Conservation (phyloP, 2,113 vertebrate genomes). For the Onychorhynchus coronatus region DNA sequence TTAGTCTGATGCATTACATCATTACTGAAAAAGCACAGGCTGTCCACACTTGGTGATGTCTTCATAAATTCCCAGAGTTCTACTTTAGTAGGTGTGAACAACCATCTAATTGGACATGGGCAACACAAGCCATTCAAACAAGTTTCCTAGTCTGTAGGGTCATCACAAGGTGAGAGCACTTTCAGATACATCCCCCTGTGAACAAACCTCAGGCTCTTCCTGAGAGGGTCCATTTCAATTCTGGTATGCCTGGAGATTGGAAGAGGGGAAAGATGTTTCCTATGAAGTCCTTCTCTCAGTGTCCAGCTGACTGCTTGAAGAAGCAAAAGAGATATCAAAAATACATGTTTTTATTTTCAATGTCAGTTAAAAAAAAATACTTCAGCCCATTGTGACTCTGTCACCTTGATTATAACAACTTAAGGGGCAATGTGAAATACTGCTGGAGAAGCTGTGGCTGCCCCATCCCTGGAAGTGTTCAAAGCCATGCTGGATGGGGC, state of each 20-base stretch:
- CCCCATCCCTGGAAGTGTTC: not conserved
- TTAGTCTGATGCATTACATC: not conserved
- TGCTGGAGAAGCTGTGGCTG: not conserved
- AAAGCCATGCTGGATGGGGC: not conserved
- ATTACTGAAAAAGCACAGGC: not conserved
- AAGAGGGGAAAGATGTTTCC: fast-evolving
- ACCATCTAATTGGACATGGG: not conserved
- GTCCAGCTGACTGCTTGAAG: not conserved
- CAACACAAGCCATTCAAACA: not conserved
- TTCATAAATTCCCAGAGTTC: not conserved
- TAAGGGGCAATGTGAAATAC: not conserved
- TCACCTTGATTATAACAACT: not conserved
- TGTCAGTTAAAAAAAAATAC: not conserved
- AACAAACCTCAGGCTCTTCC: not conserved
- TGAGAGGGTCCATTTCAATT: not conserved
- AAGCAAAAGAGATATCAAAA: not conserved
- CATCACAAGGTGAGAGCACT: not conserved
- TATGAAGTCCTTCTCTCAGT: not conserved
- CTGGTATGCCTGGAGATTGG: too few relatives aligned
- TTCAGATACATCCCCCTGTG: not conserved
- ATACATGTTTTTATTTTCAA: not conserved
- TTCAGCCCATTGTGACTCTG: not conserved
- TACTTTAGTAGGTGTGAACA: not conserved
- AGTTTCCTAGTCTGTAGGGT: not conserved
- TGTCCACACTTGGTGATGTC: not conserved